Conservation (phyloP, 2,888 invertebrate genomes). For the Ctenicera cuprea region DNA sequence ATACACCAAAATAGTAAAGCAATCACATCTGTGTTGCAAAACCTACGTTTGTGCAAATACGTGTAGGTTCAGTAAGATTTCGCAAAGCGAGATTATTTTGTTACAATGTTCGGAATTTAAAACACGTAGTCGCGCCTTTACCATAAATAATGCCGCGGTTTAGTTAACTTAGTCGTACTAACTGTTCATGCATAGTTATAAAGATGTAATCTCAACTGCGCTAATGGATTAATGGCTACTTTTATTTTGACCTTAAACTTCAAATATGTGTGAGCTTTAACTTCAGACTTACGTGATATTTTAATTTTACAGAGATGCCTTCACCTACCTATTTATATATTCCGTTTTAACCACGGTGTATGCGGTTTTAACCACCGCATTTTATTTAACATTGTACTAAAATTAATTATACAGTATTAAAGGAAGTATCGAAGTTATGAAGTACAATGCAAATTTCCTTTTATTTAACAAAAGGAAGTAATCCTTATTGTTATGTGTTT, state of each 20-base stretch:
- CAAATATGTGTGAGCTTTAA: conserved; percentile 37
- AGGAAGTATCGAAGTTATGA: too few species aligned
- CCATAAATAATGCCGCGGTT: conserved; percentile 50
- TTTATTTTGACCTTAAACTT: conserved; percentile 48
- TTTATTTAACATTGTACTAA: too few species aligned
- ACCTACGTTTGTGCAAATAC: conserved; percentile 48
- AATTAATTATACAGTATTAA: too few species aligned
- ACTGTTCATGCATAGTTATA: conserved; percentile 45
- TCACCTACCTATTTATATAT: too few species aligned
- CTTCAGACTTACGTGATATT: conserved; percentile 31
- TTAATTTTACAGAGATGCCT: conserved; percentile 6
- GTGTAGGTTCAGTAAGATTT: conserved; percentile 50
- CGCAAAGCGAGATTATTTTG: conserved; percentile 53
- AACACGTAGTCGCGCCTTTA: conserved; percentile 52
- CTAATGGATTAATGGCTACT: conserved; percentile 47
- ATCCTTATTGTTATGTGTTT: too few species aligned
- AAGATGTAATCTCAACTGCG: conserved; percentile 47
- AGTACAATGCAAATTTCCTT: too few species aligned
- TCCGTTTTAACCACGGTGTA: too few species aligned
- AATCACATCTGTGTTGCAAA: conserved; percentile 47
- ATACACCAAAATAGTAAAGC: conserved; percentile 40
- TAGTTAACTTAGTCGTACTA: conserved; percentile 43
- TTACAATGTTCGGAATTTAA: conserved; percentile 53
- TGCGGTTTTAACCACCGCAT: too few species aligned
- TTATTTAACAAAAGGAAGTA: too few species aligned